Evolutionary conservation across 2,888 invertebrate genomes (phyloP).

Genomic region (Petrolisthes cinctipes): DNA sequence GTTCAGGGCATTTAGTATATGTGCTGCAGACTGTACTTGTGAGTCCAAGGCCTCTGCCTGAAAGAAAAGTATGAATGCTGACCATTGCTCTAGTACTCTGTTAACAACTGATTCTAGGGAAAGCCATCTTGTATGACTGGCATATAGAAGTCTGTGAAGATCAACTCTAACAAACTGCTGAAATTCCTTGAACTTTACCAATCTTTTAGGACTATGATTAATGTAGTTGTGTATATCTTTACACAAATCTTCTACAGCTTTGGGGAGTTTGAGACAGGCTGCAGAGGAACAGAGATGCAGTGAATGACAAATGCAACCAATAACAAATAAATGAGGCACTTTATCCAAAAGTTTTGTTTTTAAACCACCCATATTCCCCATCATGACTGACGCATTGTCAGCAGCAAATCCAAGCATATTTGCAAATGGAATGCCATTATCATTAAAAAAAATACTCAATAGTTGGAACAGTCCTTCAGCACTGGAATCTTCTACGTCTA

Average conservation of each 20-base stretch:
- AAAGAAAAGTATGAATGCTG: slow-evolving; percentile 31
- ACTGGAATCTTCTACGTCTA: slow-evolving; percentile 14
- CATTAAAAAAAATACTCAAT: slow-evolving; percentile 10
- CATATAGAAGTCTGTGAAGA: not conserved
- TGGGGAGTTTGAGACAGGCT: slow-evolving; percentile 16
- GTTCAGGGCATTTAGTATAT: slow-evolving; percentile 37
- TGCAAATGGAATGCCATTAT: slow-evolving; percentile 1
- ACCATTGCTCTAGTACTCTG: slow-evolving; percentile 32
- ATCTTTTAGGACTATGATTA: slow-evolving; percentile 16
- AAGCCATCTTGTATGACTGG: not conserved
- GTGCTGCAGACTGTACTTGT: slow-evolving; percentile 26
- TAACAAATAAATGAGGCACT: slow-evolving; percentile 28
- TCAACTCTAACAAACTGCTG: slow-evolving; percentile 2
- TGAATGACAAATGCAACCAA: slow-evolving; percentile 26
- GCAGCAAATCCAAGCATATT: slow-evolving; percentile 26
- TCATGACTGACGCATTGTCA: slow-evolving; percentile 22
- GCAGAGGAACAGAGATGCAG: not conserved
- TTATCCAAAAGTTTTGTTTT: not conserved
- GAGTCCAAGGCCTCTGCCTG: slow-evolving; percentile 33
- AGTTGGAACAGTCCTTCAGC: slow-evolving; percentile 18
- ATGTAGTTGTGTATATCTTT: slow-evolving; percentile 5
- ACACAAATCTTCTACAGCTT: slow-evolving; percentile 8
- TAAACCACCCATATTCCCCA: slow-evolving; percentile 11
- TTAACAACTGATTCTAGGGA: slow-evolving; percentile 14
- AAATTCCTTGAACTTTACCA: not conserved